Base-by-base conservation (phyloP, 2,113 vertebrate genomes). In the Kryptolebias marmoratus region DNA sequence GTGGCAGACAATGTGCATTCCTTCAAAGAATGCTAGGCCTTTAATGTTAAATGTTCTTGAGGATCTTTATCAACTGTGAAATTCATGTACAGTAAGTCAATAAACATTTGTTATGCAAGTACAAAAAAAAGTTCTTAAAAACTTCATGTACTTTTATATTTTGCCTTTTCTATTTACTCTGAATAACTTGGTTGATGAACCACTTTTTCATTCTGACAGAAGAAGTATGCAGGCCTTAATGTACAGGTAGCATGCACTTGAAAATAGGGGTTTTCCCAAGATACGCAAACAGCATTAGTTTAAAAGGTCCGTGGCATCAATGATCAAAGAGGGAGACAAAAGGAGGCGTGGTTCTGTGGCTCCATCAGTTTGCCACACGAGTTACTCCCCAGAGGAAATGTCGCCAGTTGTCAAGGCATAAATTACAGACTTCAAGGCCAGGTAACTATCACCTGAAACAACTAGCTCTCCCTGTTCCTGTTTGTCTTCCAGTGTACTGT, bases 401-500 rank as follows among this genome's bases (percentile, higher is more conserved):
- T 76, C 68, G 63, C 83, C 52, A 50, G 28, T 81, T 55, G 50
- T 80, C 82, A 79, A 39, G 52, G 52, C 50, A 18, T 32, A 88
- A 91, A 93, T 90, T 88, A 91, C 73, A 92, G 87, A 70, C 76
- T 77, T 27, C 67, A 52, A 13, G 76, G 42, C 10, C 77, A 81
- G 80, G 81, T 92, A 91, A 91, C 14, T 79, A 87, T 85, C 78
- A 91, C 84, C 80, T 91, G 80, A 64, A 66, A 79, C 4, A 53
- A 57, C 83, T 75, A 71, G 58, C 73, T 81, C 83, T 78, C 75
- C 71, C 80, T 84, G 60, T 44, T 83, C 77, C 62, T 81, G 52
- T 78, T 74, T 82, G 44, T 49, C 5, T 64, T 67, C 54, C 30
- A 27, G 15, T 12, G 62, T 31, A 67, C 75, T 54, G 50, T 74